phyloP scores from a whole-genome alignment of 2,113 vertebrate genomes.

The Mormyrus lacerda region DNA sequence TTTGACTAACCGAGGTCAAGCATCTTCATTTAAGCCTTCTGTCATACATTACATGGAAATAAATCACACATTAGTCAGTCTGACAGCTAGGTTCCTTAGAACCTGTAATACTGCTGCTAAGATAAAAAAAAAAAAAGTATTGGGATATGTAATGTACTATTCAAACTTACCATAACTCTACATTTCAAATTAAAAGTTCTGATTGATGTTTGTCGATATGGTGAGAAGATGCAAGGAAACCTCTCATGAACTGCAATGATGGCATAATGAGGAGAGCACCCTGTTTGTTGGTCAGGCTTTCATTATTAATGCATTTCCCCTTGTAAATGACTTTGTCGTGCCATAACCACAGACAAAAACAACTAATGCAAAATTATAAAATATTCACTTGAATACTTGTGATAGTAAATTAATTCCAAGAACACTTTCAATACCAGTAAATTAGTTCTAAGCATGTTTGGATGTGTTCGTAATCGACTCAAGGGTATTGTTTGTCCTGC shows the following conservation, averaged over 20 bases:
- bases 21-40: background rate
- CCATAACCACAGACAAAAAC: slow-evolving; percentile 93
- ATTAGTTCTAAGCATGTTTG: slow-evolving; percentile 76
- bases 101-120: background rate
- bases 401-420: slow-evolving; percentile 81
- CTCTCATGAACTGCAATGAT: slow-evolving; percentile 75
- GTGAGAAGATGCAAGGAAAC: slow-evolving; percentile 38
- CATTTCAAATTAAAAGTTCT: slow-evolving; percentile 57
- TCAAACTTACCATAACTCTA: slow-evolving; percentile 46
- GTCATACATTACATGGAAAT: too few relatives aligned
- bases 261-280: slow-evolving; percentile 77
- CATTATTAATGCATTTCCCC: slow-evolving; percentile 97
- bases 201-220: slow-evolving; percentile 61
- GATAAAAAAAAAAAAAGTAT: slow-evolving; percentile 21
- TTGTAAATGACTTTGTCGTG: slow-evolving; percentile 81
- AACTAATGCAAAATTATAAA: slow-evolving; percentile 91
- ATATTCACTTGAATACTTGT: slow-evolving; percentile 86
- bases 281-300: slow-evolving; percentile 74
- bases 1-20: background rate
- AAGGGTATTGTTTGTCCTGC: slow-evolving; percentile 71
- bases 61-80: background rate
- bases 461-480: slow-evolving; percentile 78
- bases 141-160: slow-evolving; percentile 46
- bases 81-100: background rate
- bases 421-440: slow-evolving; percentile 78